These are phyloP conservation scores for Polydrusus cervinus DNA, from an alignment of 2,888 invertebrate species.

Conservation along the genomic window DNA sequence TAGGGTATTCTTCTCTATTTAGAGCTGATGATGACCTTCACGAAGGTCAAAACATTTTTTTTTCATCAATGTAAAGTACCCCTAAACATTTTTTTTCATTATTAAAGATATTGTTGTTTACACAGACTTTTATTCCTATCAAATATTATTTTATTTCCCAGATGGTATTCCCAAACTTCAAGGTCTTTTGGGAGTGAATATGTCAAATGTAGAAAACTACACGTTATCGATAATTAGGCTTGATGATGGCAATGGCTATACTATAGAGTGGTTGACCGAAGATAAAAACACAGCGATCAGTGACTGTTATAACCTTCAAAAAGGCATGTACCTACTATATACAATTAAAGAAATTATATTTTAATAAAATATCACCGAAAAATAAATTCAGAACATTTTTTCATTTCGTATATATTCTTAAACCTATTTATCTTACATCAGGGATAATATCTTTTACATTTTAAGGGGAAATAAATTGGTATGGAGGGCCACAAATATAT, in stretches of 20 bases:
- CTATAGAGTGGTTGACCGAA: conserved; percentile 22
- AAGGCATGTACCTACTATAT: conserved; percentile 16
- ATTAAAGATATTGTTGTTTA: no score
- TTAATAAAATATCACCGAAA: neutral
- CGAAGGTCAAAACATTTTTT: no score
- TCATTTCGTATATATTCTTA: no score
- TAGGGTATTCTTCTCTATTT: no score
- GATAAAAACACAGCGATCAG: conserved; percentile 1
- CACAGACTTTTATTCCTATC: no score
- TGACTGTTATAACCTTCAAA: conserved; percentile 42
- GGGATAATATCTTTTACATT: no score
- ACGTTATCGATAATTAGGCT: neutral
- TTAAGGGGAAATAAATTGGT: conserved; percentile 71
- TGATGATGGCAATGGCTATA: conserved; percentile 18
- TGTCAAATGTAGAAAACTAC: neutral
- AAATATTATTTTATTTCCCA: neutral
- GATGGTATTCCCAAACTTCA: conserved; percentile 19
- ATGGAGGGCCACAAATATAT: conserved; percentile 46
- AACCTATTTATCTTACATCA: no score
- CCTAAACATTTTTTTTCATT: no score
- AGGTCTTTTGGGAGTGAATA: conserved; percentile 30
- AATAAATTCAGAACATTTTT: no score
- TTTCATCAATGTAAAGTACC: no score
- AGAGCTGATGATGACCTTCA: no score
- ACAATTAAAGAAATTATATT: neutral